Evolutionary conservation across 2,113 vertebrate genomes (phyloP).

Genomic region (Notiomystis cincta): DNA sequence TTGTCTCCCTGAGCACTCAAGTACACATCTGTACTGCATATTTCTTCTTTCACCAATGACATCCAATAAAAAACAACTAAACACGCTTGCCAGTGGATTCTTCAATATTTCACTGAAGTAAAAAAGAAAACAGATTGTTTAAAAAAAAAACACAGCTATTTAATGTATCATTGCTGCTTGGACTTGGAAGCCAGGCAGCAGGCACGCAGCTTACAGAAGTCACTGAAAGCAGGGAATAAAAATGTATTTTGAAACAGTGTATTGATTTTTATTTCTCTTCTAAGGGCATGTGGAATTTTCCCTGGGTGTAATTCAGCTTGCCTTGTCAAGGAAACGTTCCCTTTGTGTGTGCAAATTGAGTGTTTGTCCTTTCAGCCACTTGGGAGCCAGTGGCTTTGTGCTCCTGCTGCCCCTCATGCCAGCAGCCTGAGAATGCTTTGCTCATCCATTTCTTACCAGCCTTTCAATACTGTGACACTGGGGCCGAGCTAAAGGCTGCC

Average conservation of each 20-base stretch:
- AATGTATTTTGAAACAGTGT: neutral
- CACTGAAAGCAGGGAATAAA: conserved; percentile 14
- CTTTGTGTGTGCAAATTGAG: neutral
- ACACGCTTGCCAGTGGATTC: neutral
- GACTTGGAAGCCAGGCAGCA: neutral
- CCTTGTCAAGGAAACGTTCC: neutral
- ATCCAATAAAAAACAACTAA: neutral
- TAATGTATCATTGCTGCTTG: neutral
- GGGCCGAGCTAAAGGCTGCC: neutral
- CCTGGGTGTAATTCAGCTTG: neutral
- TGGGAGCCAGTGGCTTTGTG: neutral
- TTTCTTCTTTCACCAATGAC: neutral
- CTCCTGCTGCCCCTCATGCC: neutral
- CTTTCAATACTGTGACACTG: neutral
- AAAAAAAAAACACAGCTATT: neutral
- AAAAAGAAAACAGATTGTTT: conserved; percentile 3
- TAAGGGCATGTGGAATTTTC: neutral
- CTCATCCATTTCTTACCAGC: neutral
- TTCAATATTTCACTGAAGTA: neutral
- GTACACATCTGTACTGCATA: neutral
- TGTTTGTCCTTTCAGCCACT: neutral
- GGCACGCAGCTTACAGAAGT: neutral
- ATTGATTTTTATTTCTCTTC: neutral
- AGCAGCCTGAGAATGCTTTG: accelerated
- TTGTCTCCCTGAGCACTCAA: neutral